Evolutionary conservation across 2,888 invertebrate genomes (phyloP), one percentile per base, ranked within the genome.

Genomic region (Crocallis elinguaria): DNA sequence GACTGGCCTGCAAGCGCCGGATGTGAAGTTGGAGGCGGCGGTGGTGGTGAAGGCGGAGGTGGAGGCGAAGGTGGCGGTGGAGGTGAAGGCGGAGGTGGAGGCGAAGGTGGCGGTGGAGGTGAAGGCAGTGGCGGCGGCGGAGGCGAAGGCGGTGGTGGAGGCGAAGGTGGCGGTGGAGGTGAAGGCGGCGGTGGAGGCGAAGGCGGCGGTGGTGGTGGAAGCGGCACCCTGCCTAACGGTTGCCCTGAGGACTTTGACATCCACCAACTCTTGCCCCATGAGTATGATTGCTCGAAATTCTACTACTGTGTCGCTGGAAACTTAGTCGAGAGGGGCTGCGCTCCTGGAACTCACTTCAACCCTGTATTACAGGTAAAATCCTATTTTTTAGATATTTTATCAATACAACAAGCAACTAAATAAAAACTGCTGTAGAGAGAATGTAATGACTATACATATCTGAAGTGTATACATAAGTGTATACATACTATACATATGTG

Each of bases 331-430:
- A 30, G 48, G 2, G 17, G 57, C 0, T 79, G 80, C 29, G 53
- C 66, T 0, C 21, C 51, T 1, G 74, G 67, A 0, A 46, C 66
- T 0, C 69, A 71, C 38, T 80, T 80, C 66, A 74, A 71, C 43
- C 67, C 65, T 3, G 21, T 2, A 0, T n/a, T 59, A 6, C 74
- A 75, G 69, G 79, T 75, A 54, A 66, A 42, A 9, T 39, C 4
- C 1, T 9, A 5, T 23, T 19, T 19, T 5, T 19, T 5, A n/a
- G n/a, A n/a, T n/a, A n/a, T n/a, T n/a, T n/a, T n/a, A n/a, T n/a
- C n/a, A n/a, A n/a, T n/a, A n/a, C n/a, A n/a, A n/a, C n/a, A n/a
- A n/a, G n/a, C n/a, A n/a, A n/a, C n/a, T n/a, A n/a, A n/a, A n/a
- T n/a, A n/a, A n/a, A n/a, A n/a, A n/a, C n/a, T n/a, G n/a, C n/a